A percentile compares a stretch with the other conserved stretches of the same genome.
Conservation (phyloP, 2,888 invertebrate genomes). For the Tethea ocularis region DNA sequence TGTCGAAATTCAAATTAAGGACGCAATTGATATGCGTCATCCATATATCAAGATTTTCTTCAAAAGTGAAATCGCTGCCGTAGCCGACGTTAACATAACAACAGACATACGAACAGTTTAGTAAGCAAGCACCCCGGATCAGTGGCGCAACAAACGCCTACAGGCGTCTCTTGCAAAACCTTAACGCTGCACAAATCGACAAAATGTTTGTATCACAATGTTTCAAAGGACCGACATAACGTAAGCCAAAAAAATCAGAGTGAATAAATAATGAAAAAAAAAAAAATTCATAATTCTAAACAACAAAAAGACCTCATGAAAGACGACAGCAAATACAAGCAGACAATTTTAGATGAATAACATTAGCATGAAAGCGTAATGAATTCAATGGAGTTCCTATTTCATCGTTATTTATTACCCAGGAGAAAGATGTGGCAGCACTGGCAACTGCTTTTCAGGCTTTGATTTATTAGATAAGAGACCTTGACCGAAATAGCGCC, state of each 20-base stretch:
- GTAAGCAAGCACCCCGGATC: constrained; percentile 36
- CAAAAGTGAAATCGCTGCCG: constrained; percentile 37
- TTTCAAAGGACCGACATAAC: too few relatives aligned
- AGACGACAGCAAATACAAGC: constrained; percentile 6
- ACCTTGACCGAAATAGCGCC: constrained; percentile 7
- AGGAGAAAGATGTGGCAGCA: not conserved
- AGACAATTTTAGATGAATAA: not conserved
- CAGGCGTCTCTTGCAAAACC: constrained; percentile 43
- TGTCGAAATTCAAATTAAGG: not conserved
- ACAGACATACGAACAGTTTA: constrained; percentile 31
- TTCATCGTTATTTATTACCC: not conserved
- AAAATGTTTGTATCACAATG: constrained; percentile 18
- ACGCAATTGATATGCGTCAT: constrained; percentile 5
- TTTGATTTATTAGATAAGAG: constrained; percentile 1
- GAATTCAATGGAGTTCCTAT: not conserved
- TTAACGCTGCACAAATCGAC: constrained; percentile 23
- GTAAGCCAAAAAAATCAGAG: too few relatives aligned
- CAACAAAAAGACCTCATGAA: constrained; percentile 1
- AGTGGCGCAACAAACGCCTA: constrained; percentile 35
- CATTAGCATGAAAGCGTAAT: not conserved
- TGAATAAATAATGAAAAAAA: too few relatives aligned
- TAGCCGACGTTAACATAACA: constrained; percentile 25
- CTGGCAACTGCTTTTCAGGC: not conserved
- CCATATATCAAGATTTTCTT: constrained; percentile 15
- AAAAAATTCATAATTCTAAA: not conserved